Percentiles rank a stretch among this genome's conserved stretches.
These are phyloP conservation scores for Ammodytes dubius DNA, from an alignment of 2,113 vertebrate genomes.

Conservation along the genomic window DNA sequence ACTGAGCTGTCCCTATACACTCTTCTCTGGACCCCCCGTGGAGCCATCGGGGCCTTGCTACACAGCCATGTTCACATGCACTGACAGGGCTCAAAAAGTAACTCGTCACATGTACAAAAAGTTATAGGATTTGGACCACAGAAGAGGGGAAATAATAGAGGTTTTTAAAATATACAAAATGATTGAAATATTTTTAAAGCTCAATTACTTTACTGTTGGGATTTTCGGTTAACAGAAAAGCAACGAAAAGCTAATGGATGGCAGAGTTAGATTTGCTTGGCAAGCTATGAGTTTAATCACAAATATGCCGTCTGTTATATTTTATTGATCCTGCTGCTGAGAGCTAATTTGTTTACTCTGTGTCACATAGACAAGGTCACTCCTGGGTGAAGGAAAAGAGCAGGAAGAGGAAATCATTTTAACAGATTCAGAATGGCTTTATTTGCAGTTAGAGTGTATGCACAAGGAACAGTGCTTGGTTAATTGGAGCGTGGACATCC, in stretches of 20 bases:
- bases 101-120: conserved; percentile 38
- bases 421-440: not conserved
- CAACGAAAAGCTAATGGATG: not conserved
- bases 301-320: conserved; percentile 21
- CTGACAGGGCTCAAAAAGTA: conserved; percentile 54
- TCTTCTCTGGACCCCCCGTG: conserved; percentile 66
- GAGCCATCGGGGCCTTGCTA: conserved; percentile 55
- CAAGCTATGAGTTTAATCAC: conserved; percentile 12
- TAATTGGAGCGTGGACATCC: conserved; percentile 14
- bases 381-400: not conserved
- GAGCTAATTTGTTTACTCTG: conserved; percentile 34
- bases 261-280: not conserved
- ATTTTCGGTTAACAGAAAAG: not conserved
- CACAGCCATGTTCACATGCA: conserved; percentile 61
- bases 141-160: not conserved
- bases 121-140: conserved; percentile 36
- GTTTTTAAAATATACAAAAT: conserved; percentile 1
- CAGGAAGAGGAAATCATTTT: not conserved
- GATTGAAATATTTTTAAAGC: conserved; percentile 21
- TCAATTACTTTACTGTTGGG: not conserved
- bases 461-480: not conserved
- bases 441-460: conserved; percentile 10
- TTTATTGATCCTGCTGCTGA: conserved; percentile 32
- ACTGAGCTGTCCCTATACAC: conserved; percentile 67
- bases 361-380: conserved; percentile 29